phyloP scores from a whole-genome alignment of 2,797 vertebrate species.

The Chloroceryle inda region DNA sequence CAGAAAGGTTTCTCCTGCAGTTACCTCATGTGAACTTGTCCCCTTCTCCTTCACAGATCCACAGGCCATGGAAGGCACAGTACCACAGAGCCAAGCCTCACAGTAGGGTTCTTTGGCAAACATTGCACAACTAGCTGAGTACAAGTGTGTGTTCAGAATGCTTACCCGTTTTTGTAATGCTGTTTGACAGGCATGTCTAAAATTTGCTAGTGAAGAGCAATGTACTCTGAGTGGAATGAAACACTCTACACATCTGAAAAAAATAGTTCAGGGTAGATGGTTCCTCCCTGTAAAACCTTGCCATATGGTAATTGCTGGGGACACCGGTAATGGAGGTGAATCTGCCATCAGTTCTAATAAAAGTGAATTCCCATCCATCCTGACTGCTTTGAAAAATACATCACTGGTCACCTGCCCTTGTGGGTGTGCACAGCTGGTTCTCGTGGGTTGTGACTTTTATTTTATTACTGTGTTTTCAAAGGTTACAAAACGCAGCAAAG shows the following conservation, averaged over 20 bases:
- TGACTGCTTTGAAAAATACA: not conserved
- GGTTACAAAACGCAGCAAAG: not conserved
- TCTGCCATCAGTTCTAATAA: not conserved
- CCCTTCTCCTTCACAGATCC: not conserved
- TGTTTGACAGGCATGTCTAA: constrained; percentile 23
- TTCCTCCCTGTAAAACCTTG: not conserved
- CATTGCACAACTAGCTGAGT: not conserved
- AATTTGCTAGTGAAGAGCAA: constrained; percentile 4
- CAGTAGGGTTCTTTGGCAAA: not conserved
- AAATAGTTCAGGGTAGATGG: not conserved
- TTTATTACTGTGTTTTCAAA: not conserved
- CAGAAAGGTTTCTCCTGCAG: not conserved
- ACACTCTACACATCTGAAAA: not conserved
- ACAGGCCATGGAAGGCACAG: not conserved
- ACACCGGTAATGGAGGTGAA: not conserved
- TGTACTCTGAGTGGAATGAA: not conserved
- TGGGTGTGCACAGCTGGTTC: not conserved
- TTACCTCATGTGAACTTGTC: constrained; percentile 47
- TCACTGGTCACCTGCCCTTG: not conserved
- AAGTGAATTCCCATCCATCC: not conserved
- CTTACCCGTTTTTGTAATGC: constrained; percentile 25
- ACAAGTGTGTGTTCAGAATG: not conserved
- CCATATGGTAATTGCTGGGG: not conserved
- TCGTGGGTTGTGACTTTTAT: not conserved
- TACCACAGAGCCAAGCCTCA: not conserved